Evolutionary conservation across 2,113 vertebrate species (phyloP).

Genomic region (Caranx melampygus): DNA sequence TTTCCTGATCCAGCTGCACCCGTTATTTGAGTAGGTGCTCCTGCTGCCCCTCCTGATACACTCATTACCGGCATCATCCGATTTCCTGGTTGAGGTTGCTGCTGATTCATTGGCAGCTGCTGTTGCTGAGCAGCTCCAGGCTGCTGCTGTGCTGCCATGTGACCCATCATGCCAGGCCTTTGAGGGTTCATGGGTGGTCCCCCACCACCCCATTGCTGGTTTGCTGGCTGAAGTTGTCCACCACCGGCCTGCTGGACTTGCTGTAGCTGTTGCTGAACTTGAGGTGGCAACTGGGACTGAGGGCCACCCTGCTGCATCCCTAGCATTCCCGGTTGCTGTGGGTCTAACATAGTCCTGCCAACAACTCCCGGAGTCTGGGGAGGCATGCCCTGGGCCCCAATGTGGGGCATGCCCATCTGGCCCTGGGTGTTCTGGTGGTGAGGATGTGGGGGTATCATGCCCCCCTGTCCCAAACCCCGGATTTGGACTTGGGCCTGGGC

Average conservation of each 20-base stretch:
- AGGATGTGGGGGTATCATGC: constrained; percentile 86
- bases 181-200: constrained; percentile 79
- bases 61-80: constrained; percentile 84
- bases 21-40: constrained; percentile 59
- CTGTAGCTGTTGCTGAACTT: constrained; percentile 85
- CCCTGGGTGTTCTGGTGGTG: constrained; percentile 87
- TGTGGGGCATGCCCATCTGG: constrained; percentile 91
- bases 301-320: constrained; percentile 86
- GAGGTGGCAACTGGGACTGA: constrained; percentile 85
- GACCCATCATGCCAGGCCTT: constrained; percentile 89
- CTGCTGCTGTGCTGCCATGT: constrained; percentile 85
- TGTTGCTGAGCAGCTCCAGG: constrained; percentile 74
- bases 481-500: constrained; percentile 87
- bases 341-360: constrained; percentile 81
- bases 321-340: constrained; percentile 83
- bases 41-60: constrained; percentile 56
- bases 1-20: constrained; percentile 80
- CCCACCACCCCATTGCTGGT: constrained; percentile 83
- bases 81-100: constrained; percentile 77
- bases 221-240: constrained; percentile 82
- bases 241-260: constrained; percentile 72
- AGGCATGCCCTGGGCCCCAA: constrained; percentile 84
- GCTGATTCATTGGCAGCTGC: constrained; percentile 69
- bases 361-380: constrained; percentile 80
- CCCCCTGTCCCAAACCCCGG: constrained; percentile 78